Conservation (phyloP, 2,113 vertebrate species). For the Petroica traversi region DNA sequence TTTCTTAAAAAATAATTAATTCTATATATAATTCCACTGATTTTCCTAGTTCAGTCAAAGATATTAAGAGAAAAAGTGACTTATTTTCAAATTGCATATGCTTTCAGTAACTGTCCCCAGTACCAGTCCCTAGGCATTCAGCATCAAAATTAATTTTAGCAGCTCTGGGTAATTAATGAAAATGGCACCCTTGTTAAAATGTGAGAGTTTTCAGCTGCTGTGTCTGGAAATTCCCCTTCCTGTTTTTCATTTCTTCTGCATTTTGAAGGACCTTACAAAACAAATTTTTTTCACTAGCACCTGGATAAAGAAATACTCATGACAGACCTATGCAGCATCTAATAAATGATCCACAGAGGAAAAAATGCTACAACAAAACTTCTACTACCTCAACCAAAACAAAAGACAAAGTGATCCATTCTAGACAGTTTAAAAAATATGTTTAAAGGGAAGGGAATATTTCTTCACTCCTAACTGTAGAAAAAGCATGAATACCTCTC, state of each 20-base stretch:
- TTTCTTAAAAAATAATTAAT: neutral
- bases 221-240: neutral
- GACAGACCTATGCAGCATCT: neutral
- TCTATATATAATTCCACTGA: neutral
- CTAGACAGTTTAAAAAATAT: neutral
- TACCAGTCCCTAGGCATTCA: neutral
- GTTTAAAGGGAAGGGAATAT: neutral
- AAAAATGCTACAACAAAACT: neutral
- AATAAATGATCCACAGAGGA: neutral
- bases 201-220: neutral
- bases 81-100: neutral
- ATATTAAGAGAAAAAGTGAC: neutral
- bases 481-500: neutral
- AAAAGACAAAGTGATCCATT: neutral
- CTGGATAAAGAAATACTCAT: neutral
- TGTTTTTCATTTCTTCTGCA: neutral
- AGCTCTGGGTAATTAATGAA: neutral
- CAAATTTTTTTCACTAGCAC: neutral
- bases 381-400: neutral
- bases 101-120: neutral
- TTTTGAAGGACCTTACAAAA: neutral
- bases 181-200: neutral
- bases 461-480: neutral
- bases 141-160: neutral
- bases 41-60: neutral